Base-by-base conservation (phyloP, 2,797 vertebrate genomes). In the Tiaroga cobitis region DNA sequence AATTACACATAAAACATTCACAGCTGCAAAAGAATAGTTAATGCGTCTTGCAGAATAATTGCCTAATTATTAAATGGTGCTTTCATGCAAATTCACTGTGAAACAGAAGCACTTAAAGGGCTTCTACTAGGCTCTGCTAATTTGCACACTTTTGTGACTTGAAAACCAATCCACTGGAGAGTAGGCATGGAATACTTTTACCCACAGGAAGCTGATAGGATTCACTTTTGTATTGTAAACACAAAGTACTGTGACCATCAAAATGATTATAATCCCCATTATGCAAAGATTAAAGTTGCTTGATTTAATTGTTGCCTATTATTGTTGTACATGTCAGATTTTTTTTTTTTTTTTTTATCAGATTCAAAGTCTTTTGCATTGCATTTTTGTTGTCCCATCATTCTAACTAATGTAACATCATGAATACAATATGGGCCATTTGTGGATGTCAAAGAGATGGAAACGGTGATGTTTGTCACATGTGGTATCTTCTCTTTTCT, bases 11-110 rank as follows among this genome's bases (percentile, higher is more conserved):
- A 80, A 67, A 43, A 37, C 24, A 32, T 32, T 82, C 26, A 49
- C 54, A 69, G 43, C 39, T 54, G 34, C 41, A 72, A 70, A 76
- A 61, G 1, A 59, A 67, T 65, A 32, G 59, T 26, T 26, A 29
- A n/a, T 11, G 16, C 46, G 41, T 63, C 73, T 56, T 76, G 26
- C 13, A 43, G 80, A 54, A 54, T 34, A 43, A 78, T 68, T 29
- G 37, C 81, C 84, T 90, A 80, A 76, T 43, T 83, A 56, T 84
- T 51, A 90, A 86, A 92, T 82, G 69, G 80, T 91, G 88, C 85
- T 85, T 89, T 89, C 76, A 41, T 86, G 65, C 86, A 54, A 43
- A 84, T 65, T 19, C 37, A 59, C 61, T 24, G 32, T 90, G 85
- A 75, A 63, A 87, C 80, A 68, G 80, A 90, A 82, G 63, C 84